Base-by-base conservation (phyloP, 1,140 invertebrate genomes). In the Manduca sexta region DNA sequence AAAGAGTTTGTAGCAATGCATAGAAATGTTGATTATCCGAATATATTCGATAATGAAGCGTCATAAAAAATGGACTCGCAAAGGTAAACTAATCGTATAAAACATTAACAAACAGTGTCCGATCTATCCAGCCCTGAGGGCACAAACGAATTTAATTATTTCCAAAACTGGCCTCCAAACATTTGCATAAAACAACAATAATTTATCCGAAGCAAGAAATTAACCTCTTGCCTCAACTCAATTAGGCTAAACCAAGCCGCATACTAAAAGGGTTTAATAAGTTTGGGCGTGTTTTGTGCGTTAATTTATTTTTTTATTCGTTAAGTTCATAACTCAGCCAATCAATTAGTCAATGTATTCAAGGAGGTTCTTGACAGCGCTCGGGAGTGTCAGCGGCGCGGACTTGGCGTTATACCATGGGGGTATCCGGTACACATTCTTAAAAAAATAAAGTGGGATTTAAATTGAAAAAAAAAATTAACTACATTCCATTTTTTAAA, bases 131-230 rank as follows among this genome's bases (percentile, higher is more conserved):
- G 34, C 71, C 81, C 67, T 38, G 56, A 52, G 74, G 75, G 69
- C 43, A 39, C 30, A 44, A 62, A 68, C 56, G 63, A 71, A 73
- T 78, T 82, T 84, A 84, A 84, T 84, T 82, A 82, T 74, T 79
- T 59, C 67, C 64, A 58, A 71, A 69, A 60, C 71, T 52, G 49
- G 66, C 56, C 57, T 51, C 57, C 12, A 49, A 45, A 14, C 66
- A 81, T 84, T 84, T 82, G 78, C 81, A 84, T 84, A 76, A 84
- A 79, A 77, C 55, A 69, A 75, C 67, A 64, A 84, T 84, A 82
- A 72, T 74, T 84, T 76, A 84, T 75, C 60, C 63, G 15, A 63
- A 60, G 71, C 67, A 69, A 72, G 66, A 72, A 78, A 76, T 81
- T 82, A 81, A 79, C 74, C 71, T 79, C 61, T 67, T 74, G 65